phyloP scores from a whole-genome alignment of 2,113 vertebrate genomes.

The Ailuropoda melanoleuca region DNA sequence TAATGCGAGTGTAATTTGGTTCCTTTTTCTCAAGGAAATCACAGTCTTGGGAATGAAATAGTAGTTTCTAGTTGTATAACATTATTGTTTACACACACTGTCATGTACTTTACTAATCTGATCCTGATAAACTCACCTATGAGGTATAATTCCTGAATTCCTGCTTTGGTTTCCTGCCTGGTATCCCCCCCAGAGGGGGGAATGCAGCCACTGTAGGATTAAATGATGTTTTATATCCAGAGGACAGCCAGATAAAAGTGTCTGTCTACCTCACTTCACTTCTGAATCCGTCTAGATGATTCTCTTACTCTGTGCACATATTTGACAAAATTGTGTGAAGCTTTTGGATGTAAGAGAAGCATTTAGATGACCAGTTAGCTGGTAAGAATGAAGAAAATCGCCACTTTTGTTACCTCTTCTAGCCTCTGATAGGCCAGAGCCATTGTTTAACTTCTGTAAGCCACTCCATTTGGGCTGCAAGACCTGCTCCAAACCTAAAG shows the following conservation, averaged over 20 bases:
- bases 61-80: neutral
- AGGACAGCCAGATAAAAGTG: neutral
- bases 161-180: neutral
- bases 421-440: neutral
- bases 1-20: neutral
- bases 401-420: neutral
- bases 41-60: neutral
- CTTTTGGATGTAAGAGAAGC: neutral
- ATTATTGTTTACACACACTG: neutral
- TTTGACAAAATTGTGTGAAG: neutral
- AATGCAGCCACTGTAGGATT: neutral
- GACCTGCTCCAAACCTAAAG: neutral
- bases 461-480: neutral
- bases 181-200: neutral
- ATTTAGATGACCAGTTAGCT: neutral
- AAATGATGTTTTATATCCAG: neutral
- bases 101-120: neutral
- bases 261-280: neutral
- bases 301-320: neutral
- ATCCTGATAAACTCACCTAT: neutral
- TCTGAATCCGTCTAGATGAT: neutral
- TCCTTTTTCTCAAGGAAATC: conserved; percentile 25
- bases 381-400: neutral
- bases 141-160: neutral
- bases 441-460: neutral